A percentile compares a stretch with the other conserved stretches of the same genome.
These are phyloP conservation scores for Lucilia sericata DNA, from an alignment of 1,140 invertebrate genomes.

Conservation along the genomic window DNA sequence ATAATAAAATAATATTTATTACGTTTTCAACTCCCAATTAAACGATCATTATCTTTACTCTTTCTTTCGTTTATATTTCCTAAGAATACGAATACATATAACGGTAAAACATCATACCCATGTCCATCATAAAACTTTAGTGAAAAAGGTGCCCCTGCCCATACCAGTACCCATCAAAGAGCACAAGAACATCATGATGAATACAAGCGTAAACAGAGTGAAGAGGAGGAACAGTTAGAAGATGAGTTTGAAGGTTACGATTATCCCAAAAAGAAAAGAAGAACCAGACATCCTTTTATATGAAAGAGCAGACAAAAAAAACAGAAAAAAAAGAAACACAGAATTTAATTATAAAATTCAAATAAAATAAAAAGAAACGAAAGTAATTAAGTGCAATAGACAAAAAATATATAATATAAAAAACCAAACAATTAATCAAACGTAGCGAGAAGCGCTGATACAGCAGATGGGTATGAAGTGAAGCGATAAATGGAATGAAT, in stretches of 20 bases:
- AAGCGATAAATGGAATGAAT: too few species aligned
- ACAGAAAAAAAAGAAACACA: too few species aligned
- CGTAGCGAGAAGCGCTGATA: too few species aligned
- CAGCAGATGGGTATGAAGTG: too few species aligned
- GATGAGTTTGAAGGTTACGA: conserved; percentile 66
- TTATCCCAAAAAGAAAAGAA: conserved; percentile 65
- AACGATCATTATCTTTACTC: too few species aligned
- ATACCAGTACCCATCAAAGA: conserved; percentile 65
- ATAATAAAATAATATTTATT: too few species aligned
- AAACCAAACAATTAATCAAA: conserved; percentile 1
- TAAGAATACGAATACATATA: conserved; percentile 65
- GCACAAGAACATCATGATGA: conserved; percentile 57
- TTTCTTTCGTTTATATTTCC: neutral
- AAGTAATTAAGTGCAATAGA: conserved; percentile 16
- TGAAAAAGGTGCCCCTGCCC: conserved; percentile 66
- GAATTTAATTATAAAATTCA: neutral
- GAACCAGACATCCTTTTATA: conserved; percentile 65
- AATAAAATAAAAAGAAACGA: neutral
- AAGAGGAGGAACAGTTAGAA: conserved; percentile 61
- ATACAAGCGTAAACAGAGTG: conserved; percentile 52
- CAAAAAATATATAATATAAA: neutral
- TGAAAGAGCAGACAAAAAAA: conserved; percentile 46
- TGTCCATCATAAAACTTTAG: conserved; percentile 65
- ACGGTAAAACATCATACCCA: conserved; percentile 67
- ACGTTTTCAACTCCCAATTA: too few species aligned